These are phyloP conservation scores for Lordiphosa collinella DNA, from an alignment of 1,140 invertebrate species.

Conservation along the genomic window DNA sequence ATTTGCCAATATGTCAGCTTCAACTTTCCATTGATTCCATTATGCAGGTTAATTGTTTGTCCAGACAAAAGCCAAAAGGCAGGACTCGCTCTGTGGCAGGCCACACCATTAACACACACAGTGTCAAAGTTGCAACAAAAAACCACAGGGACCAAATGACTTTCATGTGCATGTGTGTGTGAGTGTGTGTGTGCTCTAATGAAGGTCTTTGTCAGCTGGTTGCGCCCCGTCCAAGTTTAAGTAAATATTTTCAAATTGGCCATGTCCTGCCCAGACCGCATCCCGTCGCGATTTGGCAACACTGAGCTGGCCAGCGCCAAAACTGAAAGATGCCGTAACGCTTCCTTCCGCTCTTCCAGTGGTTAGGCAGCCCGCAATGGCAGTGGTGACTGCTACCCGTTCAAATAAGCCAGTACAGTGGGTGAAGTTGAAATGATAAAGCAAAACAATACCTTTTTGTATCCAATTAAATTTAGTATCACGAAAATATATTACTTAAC, in stretches of 20 bases:
- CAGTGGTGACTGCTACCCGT: too few relatives aligned
- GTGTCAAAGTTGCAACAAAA: slow-evolving; percentile 49
- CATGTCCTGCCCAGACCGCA: slow-evolving; percentile 53
- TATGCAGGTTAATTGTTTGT: slow-evolving; percentile 62
- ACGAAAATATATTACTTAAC: too few relatives aligned
- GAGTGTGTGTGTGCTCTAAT: slow-evolving; percentile 32
- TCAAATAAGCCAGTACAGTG: too few relatives aligned
- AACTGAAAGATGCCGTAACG: slow-evolving; percentile 49
- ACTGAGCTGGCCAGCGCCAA: slow-evolving; percentile 36
- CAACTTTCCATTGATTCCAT: slow-evolving; percentile 32
- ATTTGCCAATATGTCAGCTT: slow-evolving; percentile 32
- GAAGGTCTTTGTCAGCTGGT: slow-evolving; percentile 31
- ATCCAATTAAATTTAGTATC: too few relatives aligned
- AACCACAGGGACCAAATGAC: slow-evolving; percentile 47
- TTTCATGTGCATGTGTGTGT: slow-evolving; percentile 17
- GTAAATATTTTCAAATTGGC: slow-evolving; percentile 76
- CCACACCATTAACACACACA: slow-evolving; percentile 64
- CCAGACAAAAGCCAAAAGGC: background rate
- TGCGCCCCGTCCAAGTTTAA: slow-evolving; percentile 49
- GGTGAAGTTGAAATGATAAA: too few relatives aligned
- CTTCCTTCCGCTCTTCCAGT: slow-evolving; percentile 40
- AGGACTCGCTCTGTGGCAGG: slow-evolving; percentile 25
- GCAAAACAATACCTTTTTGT: too few relatives aligned
- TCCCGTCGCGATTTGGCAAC: slow-evolving; percentile 27
- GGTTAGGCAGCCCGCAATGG: background rate